These are phyloP conservation scores for Copsychus sechellarum DNA, from an alignment of 2,113 vertebrate species.

Conservation along the genomic window DNA sequence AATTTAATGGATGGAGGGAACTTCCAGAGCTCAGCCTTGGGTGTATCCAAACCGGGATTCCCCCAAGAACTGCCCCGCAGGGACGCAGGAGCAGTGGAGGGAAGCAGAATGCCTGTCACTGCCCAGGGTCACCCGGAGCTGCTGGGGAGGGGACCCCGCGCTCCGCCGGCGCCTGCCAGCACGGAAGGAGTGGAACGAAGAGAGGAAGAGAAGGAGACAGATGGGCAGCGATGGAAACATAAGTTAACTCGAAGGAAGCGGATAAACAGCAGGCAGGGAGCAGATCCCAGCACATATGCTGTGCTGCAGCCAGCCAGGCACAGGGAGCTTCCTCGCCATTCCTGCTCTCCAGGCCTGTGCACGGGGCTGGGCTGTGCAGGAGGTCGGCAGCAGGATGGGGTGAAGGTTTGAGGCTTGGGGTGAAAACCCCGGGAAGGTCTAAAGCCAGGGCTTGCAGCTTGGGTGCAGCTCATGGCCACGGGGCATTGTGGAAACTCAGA, in stretches of 20 bases:
- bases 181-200: neutral
- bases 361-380: accelerated
- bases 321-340: neutral
- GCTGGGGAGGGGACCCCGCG: neutral
- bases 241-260: slow-evolving; percentile 80
- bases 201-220: slow-evolving; percentile 59
- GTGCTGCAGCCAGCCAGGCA: slow-evolving; percentile 40
- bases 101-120: neutral
- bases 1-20: neutral
- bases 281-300: slow-evolving; percentile 79
- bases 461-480: accelerated
- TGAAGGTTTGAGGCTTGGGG: neutral
- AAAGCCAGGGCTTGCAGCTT: neutral
- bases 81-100: accelerated
- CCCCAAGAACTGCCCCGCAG: neutral
- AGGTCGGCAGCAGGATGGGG: accelerated
- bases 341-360: accelerated
- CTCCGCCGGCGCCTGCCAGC: neutral
- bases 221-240: slow-evolving; percentile 77
- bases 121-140: neutral
- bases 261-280: slow-evolving; percentile 81
- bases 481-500: neutral
- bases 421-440: accelerated
- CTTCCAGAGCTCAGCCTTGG: neutral
- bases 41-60: neutral